Evolutionary conservation across 2,113 vertebrate genomes (phyloP), one percentile per base, ranked within the genome.

Genomic region (Heterochromis multidens): DNA sequence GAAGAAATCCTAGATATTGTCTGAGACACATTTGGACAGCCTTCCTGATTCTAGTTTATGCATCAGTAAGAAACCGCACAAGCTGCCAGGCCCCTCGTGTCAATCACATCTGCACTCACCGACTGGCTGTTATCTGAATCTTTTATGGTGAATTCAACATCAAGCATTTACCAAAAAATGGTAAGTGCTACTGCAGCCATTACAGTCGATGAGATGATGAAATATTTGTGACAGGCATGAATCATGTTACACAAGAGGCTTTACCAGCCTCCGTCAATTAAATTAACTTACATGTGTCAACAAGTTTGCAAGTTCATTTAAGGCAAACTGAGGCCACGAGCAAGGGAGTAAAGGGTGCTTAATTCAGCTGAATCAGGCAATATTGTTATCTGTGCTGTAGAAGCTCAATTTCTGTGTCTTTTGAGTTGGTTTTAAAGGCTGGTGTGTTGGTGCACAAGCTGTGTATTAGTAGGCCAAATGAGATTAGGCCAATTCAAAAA

Each of bases 401-500:
- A 67, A 17, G 61, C 81, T 91, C 35, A 46, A 54, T 59, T 84
- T 91, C 46, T 85, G 16, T 77, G 4, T 91, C 43, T 81, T 83
- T 79, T 79, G 27, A 79, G 57, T 31, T 1, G 57, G 10, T 78
- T 87, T 74, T 58, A 76, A 81, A 84, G 56, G 77, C 70, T 72
- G 56, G 5, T 61, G 72, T 79, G 87, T 88, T 62, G 84, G 78
- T 57, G 58, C 58, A 33, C 54, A 31, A 13, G 14, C 81, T 35
- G 77, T 29, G 78, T 56, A 70, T 91, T 86, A 89, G 77, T 78
- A 57, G 89, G 81, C 81, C 80, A 91, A 94, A 92, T 88, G 82
- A 92, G 94, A 95, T 92, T 90, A 93, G 84, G 76, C 81, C 72
- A 85, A 87, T 93, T 87, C 16, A 77, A 74, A 87, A 80, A 67